These are phyloP conservation scores for Onychorhynchus coronatus DNA, from an alignment of 2,113 vertebrate species.

Conservation along the genomic window DNA sequence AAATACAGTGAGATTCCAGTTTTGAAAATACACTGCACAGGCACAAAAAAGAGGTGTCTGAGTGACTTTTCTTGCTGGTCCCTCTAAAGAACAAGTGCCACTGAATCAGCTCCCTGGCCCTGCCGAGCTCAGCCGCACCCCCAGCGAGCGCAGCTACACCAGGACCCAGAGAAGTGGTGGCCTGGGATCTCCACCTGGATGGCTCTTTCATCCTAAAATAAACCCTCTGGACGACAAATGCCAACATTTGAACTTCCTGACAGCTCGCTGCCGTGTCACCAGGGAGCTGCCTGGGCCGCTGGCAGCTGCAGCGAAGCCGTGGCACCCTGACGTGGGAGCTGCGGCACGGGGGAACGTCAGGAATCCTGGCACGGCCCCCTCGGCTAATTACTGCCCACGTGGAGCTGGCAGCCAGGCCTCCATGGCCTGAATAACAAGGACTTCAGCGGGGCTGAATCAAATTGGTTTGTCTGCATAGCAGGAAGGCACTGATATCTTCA, in stretches of 20 bases:
- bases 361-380: background rate
- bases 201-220: background rate
- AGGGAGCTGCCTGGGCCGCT: background rate
- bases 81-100: background rate
- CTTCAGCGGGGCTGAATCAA: background rate
- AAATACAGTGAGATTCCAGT: background rate
- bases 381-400: background rate
- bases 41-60: background rate
- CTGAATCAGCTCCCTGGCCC: background rate
- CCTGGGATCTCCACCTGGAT: background rate
- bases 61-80: background rate
- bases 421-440: background rate
- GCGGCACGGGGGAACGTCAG: background rate
- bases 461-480: background rate
- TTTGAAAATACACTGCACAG: background rate
- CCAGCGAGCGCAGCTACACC: rapidly evolving
- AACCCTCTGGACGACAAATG: background rate
- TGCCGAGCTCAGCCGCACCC: background rate
- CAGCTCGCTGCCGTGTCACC: background rate
- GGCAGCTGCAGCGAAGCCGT: background rate
- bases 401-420: background rate
- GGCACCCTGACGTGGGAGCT: background rate
- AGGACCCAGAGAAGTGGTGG: background rate
- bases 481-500: background rate
- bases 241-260: background rate